These are phyloP conservation scores for Selenia dentaria DNA, from an alignment of 2,888 invertebrate species.

Conservation along the genomic window DNA sequence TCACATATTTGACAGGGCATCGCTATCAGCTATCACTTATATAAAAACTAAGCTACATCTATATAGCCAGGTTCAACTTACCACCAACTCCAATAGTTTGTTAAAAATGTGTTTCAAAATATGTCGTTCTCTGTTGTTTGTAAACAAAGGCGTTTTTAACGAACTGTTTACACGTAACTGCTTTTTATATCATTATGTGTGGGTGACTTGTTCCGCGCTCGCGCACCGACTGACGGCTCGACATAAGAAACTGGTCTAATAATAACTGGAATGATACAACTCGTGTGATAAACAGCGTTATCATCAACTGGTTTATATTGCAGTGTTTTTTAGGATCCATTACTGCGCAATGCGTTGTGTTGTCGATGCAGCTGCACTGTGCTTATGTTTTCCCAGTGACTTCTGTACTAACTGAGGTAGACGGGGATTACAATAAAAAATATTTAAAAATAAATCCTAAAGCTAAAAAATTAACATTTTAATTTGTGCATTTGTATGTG, in stretches of 20 bases:
- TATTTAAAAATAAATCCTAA: too few relatives aligned
- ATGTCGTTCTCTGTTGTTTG: conserved; percentile 10
- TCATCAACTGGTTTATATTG: conserved; percentile 15
- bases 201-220: conserved; percentile 18
- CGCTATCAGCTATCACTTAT: too few relatives aligned
- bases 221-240: conserved; percentile 23
- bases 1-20: too few relatives aligned
- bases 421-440: too few relatives aligned
- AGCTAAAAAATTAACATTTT: too few relatives aligned
- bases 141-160: conserved; percentile 13
- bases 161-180: not conserved
- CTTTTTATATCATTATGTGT: not conserved
- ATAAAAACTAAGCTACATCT: too few relatives aligned
- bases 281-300: conserved; percentile 26
- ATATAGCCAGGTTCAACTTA: not conserved
- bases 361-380: not conserved
- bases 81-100: conserved; percentile 4
- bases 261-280: conserved; percentile 25
- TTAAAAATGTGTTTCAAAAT: too few relatives aligned
- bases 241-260: conserved; percentile 21
- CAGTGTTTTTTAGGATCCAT: conserved; percentile 3
- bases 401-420: too few relatives aligned
- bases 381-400: too few relatives aligned
- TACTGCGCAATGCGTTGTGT: not conserved
- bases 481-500: too few relatives aligned